Evolutionary conservation across 1,140 invertebrate species (phyloP), one percentile per base, ranked within the genome.

Genomic region (Drosophila funebris): DNA sequence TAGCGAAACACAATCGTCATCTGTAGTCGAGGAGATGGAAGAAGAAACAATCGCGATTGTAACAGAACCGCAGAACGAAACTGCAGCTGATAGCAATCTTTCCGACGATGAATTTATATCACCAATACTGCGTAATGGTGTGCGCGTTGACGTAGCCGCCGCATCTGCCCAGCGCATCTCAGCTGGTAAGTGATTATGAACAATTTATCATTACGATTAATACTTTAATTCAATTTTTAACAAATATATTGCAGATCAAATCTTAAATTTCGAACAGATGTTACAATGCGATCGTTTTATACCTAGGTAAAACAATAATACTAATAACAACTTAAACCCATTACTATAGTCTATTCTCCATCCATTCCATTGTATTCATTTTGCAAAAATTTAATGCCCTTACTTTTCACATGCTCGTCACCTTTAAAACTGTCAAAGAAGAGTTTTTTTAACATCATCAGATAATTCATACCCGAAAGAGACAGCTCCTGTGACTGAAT

Each of bases 221-320:
- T 33, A 8, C 13, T 33, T 14, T 8, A 57, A 58, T 36, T 18
- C 29, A 39, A 22, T 0, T 24, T 7, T 13, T 1, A 31, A 22
- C 1, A 54, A 7, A 43, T 61, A 13, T 48, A 9, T 80, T 80
- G 1, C 73, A 91, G 90, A 91, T 89, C 85, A 84, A 81, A 78
- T 90, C 7, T 67, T 85, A 22, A 91, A 77, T 58, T 73, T 90
- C 43, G 90, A 91, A 61, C 75, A 91, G 58, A 71, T 91, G 67
- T 36, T 89, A 22, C 82, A 90, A 58, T 82, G 79, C 14, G 90
- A 91, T 53, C 76, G 85, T 8, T 56, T 82, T n/a, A 85, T 89
- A 44, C 82, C 90, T 50, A 81, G 90, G 90, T 91, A 73, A 72
- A 61, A 48, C 3, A 9, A n/a, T 0, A 27, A 22, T 7, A n/a